Evolutionary conservation across 1,140 invertebrate species (phyloP), one percentile per base, ranked within the genome.

Genomic region (Zaprionus lachaisei): DNA sequence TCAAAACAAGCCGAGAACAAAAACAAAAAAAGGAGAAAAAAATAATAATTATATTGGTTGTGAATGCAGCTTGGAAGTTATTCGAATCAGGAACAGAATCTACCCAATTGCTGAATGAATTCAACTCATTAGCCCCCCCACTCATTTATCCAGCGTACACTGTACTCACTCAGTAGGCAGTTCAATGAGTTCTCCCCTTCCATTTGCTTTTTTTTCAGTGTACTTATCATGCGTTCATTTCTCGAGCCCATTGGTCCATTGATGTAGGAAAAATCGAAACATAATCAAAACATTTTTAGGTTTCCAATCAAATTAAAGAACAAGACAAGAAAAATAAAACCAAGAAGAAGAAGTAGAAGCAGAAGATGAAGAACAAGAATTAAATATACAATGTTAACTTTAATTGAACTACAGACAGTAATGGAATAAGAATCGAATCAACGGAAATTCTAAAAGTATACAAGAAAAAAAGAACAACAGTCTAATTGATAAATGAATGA

Each of bases 281-380:
- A 90, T 90, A 90, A 90, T 90, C 81, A 91, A 90, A 84, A 89
- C 79, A 90, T 81, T 85, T 89, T 89, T 89, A 89, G 85, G 85
- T 89, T 89, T 89, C 85, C 81, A 90, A 90, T 77, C 80, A 78
- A 89, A 82, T 90, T 80, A 28, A 56, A 41, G 71, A 47, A 47
- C 41, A 47, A 47, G 41, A 47, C n/a, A 47, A 47, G 41, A 47
- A 17, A 47, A 38, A 38, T 38, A 38, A 38, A 15, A 38, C 15
- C 37, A 38, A 38, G 37, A 38, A 38, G 5, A 38, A 47, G 2
- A 47, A 47, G 14, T 15, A 41, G 41, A 17, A 9, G 41, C 7
- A 47, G n/a, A 44, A 7, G 15, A 44, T 4, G 41, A 17, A 17
- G n/a, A 47, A 47, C 41, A 17, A 47, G n/a, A 91, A 85, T 77